Evolutionary conservation across 2,797 vertebrate genomes (phyloP), one percentile per base, ranked within the genome.

Genomic region (Chelon auratus): DNA sequence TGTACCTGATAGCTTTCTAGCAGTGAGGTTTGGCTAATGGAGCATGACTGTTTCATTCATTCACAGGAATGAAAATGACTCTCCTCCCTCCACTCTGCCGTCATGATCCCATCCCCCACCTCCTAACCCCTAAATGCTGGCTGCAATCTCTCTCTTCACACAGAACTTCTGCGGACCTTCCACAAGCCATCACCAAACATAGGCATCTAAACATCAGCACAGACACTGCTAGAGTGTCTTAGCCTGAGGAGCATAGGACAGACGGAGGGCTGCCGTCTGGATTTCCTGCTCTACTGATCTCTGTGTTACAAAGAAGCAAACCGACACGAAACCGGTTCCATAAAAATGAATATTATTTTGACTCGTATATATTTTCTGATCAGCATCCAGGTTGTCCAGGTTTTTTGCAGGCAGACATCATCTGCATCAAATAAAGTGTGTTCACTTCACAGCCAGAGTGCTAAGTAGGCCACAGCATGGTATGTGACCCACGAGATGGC

Each of bases 401-500:
- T 78, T 75, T 66, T 33, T 60, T 53, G 45, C 61, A 67, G 67
- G 45, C 79, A 79, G 71, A 85, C 72, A 70, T 83, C 74, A 75
- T 75, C 61, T 75, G 61, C 87, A 72, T 82, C 80, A 80, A 82
- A 71, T 63, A 56, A 70, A 66, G 65, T 22, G 66, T 50, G 83
- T 80, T 87, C 87, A 79, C 79, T 80, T 87, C 87, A 79, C 79
- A 86, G 88, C 77, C 82, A 78, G 77, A 52, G 77, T 69, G 79
- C 76, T 87, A 94, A 91, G 75, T 92, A 90, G 93, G 92, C 85
- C 91, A 90, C 86, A 76, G 84, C 66, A 73, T 85, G 90, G 91
- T 86, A 90, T 90, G 88, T 89, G 85, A 90, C 85, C 91, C 83
- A 75, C 15, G 68, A 86, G 82, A 85, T 80, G 86, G 73, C 85